These are phyloP conservation scores for Nebria ingens DNA, from an alignment of 1,140 invertebrate genomes.

Conservation along the genomic window DNA sequence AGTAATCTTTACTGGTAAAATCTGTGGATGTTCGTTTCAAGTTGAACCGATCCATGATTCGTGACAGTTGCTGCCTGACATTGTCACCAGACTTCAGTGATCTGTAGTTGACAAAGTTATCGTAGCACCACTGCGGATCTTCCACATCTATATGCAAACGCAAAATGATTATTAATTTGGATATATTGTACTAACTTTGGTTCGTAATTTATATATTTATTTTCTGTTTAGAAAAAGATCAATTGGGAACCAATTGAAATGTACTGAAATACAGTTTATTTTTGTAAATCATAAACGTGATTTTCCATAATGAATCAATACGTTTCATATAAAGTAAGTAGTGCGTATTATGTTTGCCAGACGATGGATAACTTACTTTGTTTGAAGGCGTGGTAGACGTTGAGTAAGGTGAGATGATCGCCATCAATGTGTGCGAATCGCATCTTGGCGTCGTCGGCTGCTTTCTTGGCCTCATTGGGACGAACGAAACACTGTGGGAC, in stretches of 20 bases:
- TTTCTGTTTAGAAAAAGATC: neutral
- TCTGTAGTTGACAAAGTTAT: constrained; percentile 98
- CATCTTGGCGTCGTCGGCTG: constrained; percentile 98
- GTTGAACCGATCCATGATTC: constrained; percentile 75
- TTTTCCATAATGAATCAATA: no score
- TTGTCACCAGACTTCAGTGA: constrained; percentile 82
- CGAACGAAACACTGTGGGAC: constrained; percentile 99
- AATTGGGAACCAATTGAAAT: no score
- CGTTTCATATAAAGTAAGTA: neutral
- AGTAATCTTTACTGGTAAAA: constrained; percentile 97
- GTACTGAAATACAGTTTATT: no score
- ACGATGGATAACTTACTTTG: constrained; percentile 72
- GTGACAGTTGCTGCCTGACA: constrained; percentile 52
- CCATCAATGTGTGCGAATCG: constrained; percentile 99
- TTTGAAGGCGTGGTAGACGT: constrained; percentile 98
- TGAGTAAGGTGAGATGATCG: constrained; percentile 90
- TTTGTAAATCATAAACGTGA: no score
- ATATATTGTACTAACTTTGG: no score
- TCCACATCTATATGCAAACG: constrained; percentile 48
- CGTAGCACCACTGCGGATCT: constrained; percentile 97
- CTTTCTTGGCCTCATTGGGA: constrained; percentile 97
- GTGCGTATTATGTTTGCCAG: neutral
- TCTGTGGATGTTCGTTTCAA: constrained; percentile 93
- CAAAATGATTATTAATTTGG: no score
- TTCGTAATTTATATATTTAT: no score